Evolutionary conservation across 2,888 invertebrate genomes (phyloP), one percentile per base, ranked within the genome.

Genomic region (Drosophila cracens): DNA sequence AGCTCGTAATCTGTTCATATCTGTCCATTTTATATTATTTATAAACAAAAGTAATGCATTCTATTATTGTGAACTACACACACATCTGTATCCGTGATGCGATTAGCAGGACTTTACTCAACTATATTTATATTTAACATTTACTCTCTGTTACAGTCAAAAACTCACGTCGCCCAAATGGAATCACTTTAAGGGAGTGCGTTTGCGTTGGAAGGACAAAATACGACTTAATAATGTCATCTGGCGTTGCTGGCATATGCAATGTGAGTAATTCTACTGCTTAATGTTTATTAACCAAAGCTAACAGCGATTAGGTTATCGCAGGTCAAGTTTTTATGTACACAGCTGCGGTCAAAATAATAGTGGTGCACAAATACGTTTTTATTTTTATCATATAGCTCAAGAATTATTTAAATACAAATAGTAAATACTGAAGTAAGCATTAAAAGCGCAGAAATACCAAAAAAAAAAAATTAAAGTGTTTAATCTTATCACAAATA

Each of bases 231-330:
- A 99, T 95, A 99, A 99, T 94, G 98, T 99, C 87, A 99, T 99
- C 92, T 99, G 99, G 99, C 95, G 99, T 93, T 99, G 99, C 93
- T 99, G 99, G 99, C 99, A 99, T 94, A 98, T 99, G 97, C 99
- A 99, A 94, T 99, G 98, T 98, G 94, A 96, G 96, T 94, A 62
- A 4, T 49, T 25, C 18, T 18, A 27, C 27, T 8, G 4, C 6
- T 51, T n/a, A 7, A n/a, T 8, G 3, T n/a, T 2, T 18, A n/a
- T n/a, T 3, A 51, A 29, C n/a, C 21, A 46, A 46, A 46, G 13
- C 13, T 11, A 21, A 43, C 11, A 21, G 21, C 11, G 21, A 0
- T 21, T 43, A 13, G 43, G 5, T 43, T 46, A 25, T 16, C 13
- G 21, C 7, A 25, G 13, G 46, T 25, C 46, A 21, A 46, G 46